Evolutionary conservation across 2,888 invertebrate species (phyloP), one percentile per base, ranked within the genome.

Genomic region (Cephus runcator): DNA sequence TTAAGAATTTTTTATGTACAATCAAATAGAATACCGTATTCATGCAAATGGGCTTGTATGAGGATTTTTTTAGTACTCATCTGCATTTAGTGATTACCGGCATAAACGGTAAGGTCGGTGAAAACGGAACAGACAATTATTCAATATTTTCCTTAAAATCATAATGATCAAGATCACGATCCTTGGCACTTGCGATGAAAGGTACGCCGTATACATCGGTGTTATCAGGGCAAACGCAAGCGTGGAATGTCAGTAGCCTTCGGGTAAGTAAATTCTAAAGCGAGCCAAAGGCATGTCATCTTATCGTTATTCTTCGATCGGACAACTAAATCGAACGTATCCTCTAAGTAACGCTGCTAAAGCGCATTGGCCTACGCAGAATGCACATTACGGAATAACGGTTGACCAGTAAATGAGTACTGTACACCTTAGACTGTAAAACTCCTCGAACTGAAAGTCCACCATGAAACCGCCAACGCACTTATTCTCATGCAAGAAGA

Each of bases 221-320:
- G 11, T 35, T 71, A 71, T 71, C 71, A 11, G 74, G 34, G n/a
- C 35, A 33, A 36, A 35, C 12, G 30, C 74, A 34, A 30, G 12
- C 74, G 3, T 74, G 74, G 74, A 74, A 74, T 74, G 74, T 74
- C 35, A 35, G 34, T 74, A 30, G 74, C 74, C 74, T 35, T 33
- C 33, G 35, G 71, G 71, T 31, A 34, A 71, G 34, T 71, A 71
- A 34, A 71, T 71, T 71, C 71, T 71, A 1, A 71, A 15, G 71
- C 71, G 33, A 31, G 31, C 71, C 31, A 3, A 71, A 9, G 12
- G 33, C 71, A 71, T 71, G 34, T 11, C 71, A 71, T 31, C 71
- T 31, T 33, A 71, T 71, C 71, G 71, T 71, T 71, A 31, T 71
- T 71, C 56, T 71, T 31, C 31, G n/a, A 31, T 33, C 69, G 30